These are phyloP conservation scores for Muscina levida DNA, from an alignment of 2,888 invertebrate species.

Conservation along the genomic window DNA sequence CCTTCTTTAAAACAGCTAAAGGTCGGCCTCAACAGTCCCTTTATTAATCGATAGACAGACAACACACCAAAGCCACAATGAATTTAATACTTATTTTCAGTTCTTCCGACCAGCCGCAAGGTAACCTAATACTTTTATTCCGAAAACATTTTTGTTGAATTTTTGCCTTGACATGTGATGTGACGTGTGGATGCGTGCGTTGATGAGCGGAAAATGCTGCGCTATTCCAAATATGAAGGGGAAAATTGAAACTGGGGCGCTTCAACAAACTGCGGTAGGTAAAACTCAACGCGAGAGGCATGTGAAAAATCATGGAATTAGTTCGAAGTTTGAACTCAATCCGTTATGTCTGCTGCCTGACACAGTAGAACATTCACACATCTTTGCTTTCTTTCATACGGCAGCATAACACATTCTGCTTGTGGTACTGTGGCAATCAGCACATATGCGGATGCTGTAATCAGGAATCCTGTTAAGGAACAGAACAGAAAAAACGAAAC, in stretches of 20 bases:
- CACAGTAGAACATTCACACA: too few species aligned
- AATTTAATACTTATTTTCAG: not conserved
- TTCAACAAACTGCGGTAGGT: slow-evolving; percentile 23
- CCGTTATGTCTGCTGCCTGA: not conserved
- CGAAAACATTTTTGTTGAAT: not conserved
- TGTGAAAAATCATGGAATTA: not conserved
- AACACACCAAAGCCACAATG: not conserved
- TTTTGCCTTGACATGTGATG: slow-evolving; percentile 17
- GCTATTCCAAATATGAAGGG: not conserved
- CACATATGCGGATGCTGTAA: slow-evolving; percentile 77
- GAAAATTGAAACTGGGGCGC: not conserved
- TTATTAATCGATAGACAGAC: not conserved
- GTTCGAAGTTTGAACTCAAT: not conserved
- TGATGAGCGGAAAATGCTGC: not conserved
- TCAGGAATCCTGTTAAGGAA: slow-evolving; percentile 76
- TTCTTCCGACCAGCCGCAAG: not conserved
- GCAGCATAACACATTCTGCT: not conserved
- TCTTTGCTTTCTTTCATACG: too few species aligned
- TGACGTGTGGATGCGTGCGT: not conserved
- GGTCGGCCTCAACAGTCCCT: not conserved
- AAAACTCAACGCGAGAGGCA: not conserved
- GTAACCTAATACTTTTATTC: slow-evolving; percentile 29
- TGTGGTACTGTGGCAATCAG: slow-evolving; percentile 48
- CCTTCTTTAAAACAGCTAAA: not conserved
- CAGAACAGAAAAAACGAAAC: too few species aligned